Percentiles rank a stretch among this genome's conserved stretches.
Evolutionary conservation across 2,113 vertebrate species (phyloP).

Genomic region (Lycocorax pyrrhopterus): DNA sequence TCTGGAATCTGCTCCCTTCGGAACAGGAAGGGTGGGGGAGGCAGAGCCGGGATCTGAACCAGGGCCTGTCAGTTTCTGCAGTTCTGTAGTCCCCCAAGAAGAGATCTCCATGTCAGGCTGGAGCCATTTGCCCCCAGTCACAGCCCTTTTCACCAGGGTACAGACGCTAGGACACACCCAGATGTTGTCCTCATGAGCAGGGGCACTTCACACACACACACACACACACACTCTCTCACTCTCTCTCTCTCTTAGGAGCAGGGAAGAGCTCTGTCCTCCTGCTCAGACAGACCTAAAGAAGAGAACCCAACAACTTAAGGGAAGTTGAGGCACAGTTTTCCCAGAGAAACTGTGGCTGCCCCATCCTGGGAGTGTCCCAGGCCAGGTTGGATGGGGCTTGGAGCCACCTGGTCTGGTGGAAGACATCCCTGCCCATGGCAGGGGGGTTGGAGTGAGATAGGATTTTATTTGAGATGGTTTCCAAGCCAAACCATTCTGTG

Average conservation of each 20-base stretch:
- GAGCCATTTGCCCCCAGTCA: neutral
- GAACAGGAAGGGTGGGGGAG: neutral
- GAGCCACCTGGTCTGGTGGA: neutral
- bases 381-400: accelerated
- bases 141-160: neutral
- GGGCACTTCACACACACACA: neutral
- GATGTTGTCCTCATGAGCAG: accelerated
- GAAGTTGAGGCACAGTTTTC: neutral
- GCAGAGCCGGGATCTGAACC: neutral
- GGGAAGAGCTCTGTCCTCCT: neutral
- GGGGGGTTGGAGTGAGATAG: neutral
- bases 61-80: neutral
- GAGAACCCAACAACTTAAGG: accelerated
- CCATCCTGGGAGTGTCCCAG: neutral
- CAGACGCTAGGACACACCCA: neutral
- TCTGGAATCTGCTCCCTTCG: neutral
- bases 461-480: neutral
- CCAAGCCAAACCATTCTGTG: neutral
- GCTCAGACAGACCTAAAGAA: neutral
- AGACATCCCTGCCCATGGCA: neutral
- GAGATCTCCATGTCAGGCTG: too few species aligned
- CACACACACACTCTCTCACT: too few species aligned
- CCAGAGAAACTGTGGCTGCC: neutral
- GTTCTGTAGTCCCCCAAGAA: neutral
- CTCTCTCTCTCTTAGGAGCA: neutral